Conservation (phyloP, 2,888 invertebrate species). For the Cheilosia pagana region DNA sequence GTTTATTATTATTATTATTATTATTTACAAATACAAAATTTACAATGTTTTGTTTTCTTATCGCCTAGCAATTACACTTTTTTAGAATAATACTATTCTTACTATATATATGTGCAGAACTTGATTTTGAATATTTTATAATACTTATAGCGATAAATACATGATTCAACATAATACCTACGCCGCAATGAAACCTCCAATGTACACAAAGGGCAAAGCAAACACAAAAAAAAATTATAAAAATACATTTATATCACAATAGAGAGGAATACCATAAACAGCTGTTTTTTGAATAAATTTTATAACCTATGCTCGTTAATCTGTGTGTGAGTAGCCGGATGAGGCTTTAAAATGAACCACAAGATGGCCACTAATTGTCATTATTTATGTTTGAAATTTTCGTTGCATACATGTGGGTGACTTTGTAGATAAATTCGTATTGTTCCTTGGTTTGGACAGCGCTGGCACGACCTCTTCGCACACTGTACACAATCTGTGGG, state of each 20-base stretch:
- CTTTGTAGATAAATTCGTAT: slow-evolving; percentile 96
- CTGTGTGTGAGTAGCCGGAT: slow-evolving; percentile 34
- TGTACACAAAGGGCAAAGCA: slow-evolving; percentile 53
- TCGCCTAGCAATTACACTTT: slow-evolving; percentile 32
- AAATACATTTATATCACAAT: slow-evolving; percentile 80
- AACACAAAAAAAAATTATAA: slow-evolving; percentile 43
- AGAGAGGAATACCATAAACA: slow-evolving; percentile 73
- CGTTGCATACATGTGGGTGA: slow-evolving; percentile 92
- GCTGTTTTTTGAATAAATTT: slow-evolving; percentile 55
- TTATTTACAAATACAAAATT: slow-evolving; percentile 70
- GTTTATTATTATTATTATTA: too few relatives aligned
- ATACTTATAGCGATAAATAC: slow-evolving; percentile 44
- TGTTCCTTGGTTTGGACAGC: slow-evolving; percentile 96
- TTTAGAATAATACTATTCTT: slow-evolving; percentile 63
- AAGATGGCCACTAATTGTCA: slow-evolving; percentile 83
- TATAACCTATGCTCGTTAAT: slow-evolving; percentile 45
- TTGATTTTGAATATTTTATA: slow-evolving; percentile 12
- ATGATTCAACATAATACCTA: slow-evolving; percentile 30
- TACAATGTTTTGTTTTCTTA: slow-evolving; percentile 53
- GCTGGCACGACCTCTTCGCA: slow-evolving; percentile 94
- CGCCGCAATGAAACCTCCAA: slow-evolving; percentile 22
- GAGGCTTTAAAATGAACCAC: slow-evolving; percentile 27
- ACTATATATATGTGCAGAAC: slow-evolving; percentile 42
- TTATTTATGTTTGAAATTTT: slow-evolving; percentile 90
- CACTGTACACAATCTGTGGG: slow-evolving; percentile 92